These are phyloP conservation scores for Elmis aenea DNA, from an alignment of 2,888 invertebrate genomes.

Conservation along the genomic window DNA sequence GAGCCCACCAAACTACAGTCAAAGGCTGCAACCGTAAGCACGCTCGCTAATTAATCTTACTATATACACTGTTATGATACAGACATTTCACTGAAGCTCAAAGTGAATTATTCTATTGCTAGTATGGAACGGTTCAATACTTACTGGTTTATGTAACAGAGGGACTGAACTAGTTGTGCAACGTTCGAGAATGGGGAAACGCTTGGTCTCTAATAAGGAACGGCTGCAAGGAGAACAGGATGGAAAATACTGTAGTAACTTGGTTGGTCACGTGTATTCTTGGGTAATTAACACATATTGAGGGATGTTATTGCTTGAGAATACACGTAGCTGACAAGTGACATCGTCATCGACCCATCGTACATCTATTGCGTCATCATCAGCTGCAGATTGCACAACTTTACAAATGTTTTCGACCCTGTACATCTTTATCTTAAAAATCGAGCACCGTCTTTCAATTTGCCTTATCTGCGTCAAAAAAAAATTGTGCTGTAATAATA, in stretches of 20 bases:
- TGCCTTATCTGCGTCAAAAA: too few relatives aligned
- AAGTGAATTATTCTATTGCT: slow-evolving; percentile 17
- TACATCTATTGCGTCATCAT: neutral
- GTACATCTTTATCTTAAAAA: too few relatives aligned
- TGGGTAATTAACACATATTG: slow-evolving; percentile 96
- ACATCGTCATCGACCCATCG: slow-evolving; percentile 33
- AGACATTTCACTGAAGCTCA: slow-evolving; percentile 16
- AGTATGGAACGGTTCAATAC: too few relatives aligned
- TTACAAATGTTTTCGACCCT: too few relatives aligned
- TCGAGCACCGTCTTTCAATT: too few relatives aligned
- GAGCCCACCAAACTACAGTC: slow-evolving; percentile 13
- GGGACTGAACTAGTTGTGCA: too few relatives aligned
- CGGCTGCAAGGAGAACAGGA: slow-evolving; percentile 1
- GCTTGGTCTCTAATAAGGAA: slow-evolving; percentile 1
- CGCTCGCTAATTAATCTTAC: slow-evolving; percentile 30
- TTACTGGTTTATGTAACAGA: too few relatives aligned
- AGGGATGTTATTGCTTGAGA: slow-evolving; percentile 99
- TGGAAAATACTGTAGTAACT: slow-evolving; percentile 46
- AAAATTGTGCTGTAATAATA: too few relatives aligned
- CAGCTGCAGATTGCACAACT: too few relatives aligned
- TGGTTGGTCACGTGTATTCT: slow-evolving; percentile 97
- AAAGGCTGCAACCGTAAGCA: slow-evolving; percentile 23
- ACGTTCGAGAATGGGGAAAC: neutral
- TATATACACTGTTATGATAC: slow-evolving; percentile 27
- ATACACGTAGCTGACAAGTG: slow-evolving; percentile 97